Base-by-base conservation (phyloP, 2,797 vertebrate species). In the Chromobotia macracanthus region DNA sequence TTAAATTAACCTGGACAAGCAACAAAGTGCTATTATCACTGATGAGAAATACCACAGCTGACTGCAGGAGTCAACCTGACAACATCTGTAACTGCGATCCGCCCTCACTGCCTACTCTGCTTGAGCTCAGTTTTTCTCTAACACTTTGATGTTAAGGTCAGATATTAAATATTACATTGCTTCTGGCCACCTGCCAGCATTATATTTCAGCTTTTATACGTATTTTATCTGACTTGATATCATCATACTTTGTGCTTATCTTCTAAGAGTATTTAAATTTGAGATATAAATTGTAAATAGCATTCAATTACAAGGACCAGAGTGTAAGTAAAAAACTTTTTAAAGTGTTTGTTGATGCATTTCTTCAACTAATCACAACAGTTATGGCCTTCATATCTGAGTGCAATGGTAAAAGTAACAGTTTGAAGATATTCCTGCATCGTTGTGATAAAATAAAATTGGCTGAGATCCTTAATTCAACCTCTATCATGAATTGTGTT, bases 1-100 rank as follows among this genome's bases (percentile, higher is more conserved):
- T 35, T 35, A 38, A 65, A 65, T 66, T 23, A 50, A 58, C 19
- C 46, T 23, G 8, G 46, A 60, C 6, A 48, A 72, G 41, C 61
- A 72, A 71, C 68, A 66, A 16, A 25, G 15, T 9, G 83, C 46
- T 77, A 83, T 31, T 9, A 83, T 88, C 18, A 65, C 56, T 77
- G 75, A 79, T 46, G 53, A 86, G 72, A 86, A 85, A 82, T 75
- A 79, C 82, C 81, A 84, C 81, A 56, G 85, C 80, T 3, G 66
- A 74, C 91, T 91, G 82, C 79, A 91, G 91, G 66, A 5, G 31
- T 16, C 48, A 35, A n/a, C 16, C 68, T 51, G 61, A 60, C n/a
- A 25, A 38, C 25, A 77, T 38, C 38, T 25, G 23, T 31, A 53
- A 71, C 9, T 19, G 44, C 1, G 31, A n/a, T 19, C 19, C 16